Percentiles rank a stretch among this genome's conserved stretches.
Conservation (phyloP, 30 jellyfish, hydroid and myxozoan genomes). For the Clytia hemisphaerica region DNA sequence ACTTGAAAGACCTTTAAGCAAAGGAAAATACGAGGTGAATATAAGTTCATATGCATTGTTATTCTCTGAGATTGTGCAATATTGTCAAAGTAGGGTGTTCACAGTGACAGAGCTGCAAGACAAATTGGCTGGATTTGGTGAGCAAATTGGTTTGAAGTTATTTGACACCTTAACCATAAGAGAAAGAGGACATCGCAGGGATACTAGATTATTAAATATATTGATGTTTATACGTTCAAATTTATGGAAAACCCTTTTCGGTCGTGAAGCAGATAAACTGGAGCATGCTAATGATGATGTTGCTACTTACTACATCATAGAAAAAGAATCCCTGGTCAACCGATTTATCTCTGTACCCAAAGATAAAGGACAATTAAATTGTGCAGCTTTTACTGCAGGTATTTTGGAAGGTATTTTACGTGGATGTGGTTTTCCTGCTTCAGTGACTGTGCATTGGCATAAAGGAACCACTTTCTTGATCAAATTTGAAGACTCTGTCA, state of each 20-base stretch:
- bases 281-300: conserved; percentile 97
- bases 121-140: conserved; percentile 80
- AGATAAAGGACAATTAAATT: conserved; percentile 90
- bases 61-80: conserved; percentile 96
- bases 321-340: conserved; percentile 92
- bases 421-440: conserved; percentile 94
- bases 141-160: conserved; percentile 73
- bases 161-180: conserved; percentile 74
- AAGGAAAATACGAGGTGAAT: conserved; percentile 91
- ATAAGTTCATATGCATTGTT: conserved; percentile 85
- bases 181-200: conserved; percentile 90
- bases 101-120: conserved; percentile 97
- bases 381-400: conserved; percentile 98
- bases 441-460: conserved; percentile 99
- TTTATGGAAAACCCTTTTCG: conserved; percentile 94
- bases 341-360: conserved; percentile 86
- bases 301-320: conserved; percentile 92
- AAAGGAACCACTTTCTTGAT: conserved; percentile 97
- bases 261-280: conserved; percentile 95
- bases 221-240: conserved; percentile 69
- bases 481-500: conserved; percentile 93
- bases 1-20: conserved; percentile 86
- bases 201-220: conserved; percentile 57
- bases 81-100: conserved; percentile 87
- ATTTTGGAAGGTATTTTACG: conserved; percentile 77